These are phyloP conservation scores for Ennomos fuscantarius DNA, from an alignment of 2,888 invertebrate species.

Conservation along the genomic window DNA sequence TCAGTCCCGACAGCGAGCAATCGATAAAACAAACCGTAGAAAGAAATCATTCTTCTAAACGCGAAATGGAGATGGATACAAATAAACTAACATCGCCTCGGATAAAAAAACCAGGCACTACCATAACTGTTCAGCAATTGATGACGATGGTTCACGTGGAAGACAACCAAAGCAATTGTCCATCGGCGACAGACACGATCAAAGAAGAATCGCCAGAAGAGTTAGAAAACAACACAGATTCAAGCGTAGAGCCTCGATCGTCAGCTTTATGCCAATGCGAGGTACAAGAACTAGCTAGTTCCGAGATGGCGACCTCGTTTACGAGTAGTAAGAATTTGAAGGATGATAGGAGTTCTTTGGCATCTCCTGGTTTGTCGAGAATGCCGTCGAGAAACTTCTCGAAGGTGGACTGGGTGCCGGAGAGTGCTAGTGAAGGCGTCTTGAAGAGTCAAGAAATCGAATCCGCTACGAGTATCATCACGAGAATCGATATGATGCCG, in stretches of 20 bases:
- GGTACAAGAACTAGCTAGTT: constrained; percentile 26
- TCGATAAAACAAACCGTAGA: constrained; percentile 25
- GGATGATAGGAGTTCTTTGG: constrained; percentile 8
- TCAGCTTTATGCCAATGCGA: not conserved
- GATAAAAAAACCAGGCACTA: constrained; percentile 32
- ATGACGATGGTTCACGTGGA: constrained; percentile 50
- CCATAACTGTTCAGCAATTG: constrained; percentile 55
- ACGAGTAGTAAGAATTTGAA: constrained; percentile 54
- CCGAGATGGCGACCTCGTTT: constrained; percentile 49
- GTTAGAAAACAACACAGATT: no score
- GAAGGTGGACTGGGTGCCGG: constrained; percentile 48
- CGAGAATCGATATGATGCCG: constrained; percentile 66
- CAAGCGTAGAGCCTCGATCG: not conserved
- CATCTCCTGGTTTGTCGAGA: not conserved
- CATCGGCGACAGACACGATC: no score
- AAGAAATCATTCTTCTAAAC: constrained; percentile 28
- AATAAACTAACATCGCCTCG: constrained; percentile 30
- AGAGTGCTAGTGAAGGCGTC: constrained; percentile 31
- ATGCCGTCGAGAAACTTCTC: constrained; percentile 4
- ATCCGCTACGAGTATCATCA: constrained; percentile 58
- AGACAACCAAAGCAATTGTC: constrained; percentile 17
- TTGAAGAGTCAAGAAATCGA: constrained; percentile 48
- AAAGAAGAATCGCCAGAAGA: no score
- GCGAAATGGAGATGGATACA: not conserved
- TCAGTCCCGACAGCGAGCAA: constrained; percentile 31